A percentile compares a stretch with the other conserved stretches of the same genome.
Conservation (phyloP, 2,888 invertebrate genomes). For the Cerceris ruficornis region DNA sequence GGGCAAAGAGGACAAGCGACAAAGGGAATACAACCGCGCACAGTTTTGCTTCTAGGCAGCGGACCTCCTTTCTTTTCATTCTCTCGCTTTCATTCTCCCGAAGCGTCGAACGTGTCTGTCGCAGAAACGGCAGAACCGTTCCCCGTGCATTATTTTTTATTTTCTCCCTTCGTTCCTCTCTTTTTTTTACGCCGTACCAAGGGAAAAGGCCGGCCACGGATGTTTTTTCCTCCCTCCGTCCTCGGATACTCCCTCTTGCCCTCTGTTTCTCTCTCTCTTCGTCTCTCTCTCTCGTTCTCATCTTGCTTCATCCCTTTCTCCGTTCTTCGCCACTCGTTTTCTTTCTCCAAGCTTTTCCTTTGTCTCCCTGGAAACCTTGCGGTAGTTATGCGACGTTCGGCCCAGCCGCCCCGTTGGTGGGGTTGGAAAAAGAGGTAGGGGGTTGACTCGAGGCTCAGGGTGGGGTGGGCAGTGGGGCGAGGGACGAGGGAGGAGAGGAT, state of each 20-base stretch:
- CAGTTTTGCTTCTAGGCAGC: constrained; percentile 16
- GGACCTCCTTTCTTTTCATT: constrained; percentile 27
- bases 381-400: constrained; percentile 77
- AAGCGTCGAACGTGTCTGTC: constrained; percentile 56
- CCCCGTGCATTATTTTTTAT: constrained; percentile 54
- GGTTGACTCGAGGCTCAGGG: constrained; percentile 41
- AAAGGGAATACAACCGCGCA: constrained; percentile 28
- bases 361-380: constrained; percentile 75
- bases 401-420: constrained; percentile 55
- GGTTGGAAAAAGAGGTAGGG: constrained; percentile 48
- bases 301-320: constrained; percentile 1
- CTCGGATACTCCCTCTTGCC: constrained; percentile 2
- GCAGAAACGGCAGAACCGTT: constrained; percentile 41
- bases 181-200: constrained; percentile 17
- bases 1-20: constrained; percentile 24
- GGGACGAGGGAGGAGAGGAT: constrained; percentile 64
- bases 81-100: constrained; percentile 53
- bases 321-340: constrained; percentile 23
- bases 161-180: constrained; percentile 42
- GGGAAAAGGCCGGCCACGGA: constrained; percentile 37
- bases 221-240: constrained; percentile 36
- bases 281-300: constrained; percentile 1
- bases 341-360: constrained; percentile 61
- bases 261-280: background rate
- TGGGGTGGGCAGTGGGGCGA: constrained; percentile 37